Base-by-base conservation (phyloP, 2,113 vertebrate species). In the Beaufortia kweichowensis region DNA sequence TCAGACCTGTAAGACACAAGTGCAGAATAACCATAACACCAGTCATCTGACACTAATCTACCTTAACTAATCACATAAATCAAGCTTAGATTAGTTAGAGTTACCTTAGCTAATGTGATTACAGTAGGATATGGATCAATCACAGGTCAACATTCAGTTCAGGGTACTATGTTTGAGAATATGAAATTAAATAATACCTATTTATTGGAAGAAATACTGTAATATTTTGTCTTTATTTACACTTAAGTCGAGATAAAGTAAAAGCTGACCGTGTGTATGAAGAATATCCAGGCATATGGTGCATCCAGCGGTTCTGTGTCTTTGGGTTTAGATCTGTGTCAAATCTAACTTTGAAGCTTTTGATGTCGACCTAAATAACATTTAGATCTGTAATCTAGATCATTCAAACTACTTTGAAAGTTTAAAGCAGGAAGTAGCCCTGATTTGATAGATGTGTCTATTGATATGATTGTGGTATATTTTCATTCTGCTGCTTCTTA, bases 311-410 rank as follows among this genome's bases (percentile, higher is more conserved):
- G 57, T 67, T 78, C 62, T 39, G 50, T n/a, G 76, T 41, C 60
- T 76, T 76, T 59, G 66, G n/a, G 76, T 60, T 75, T 53, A 46
- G 61, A 76, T 79, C 77, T 76, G 81, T 79, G 81, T 79, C 77
- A 66, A 57, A 66, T 26, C 55, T 61, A 19, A 63, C 53, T 50
- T 70, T 35, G 50, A 60, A 65, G 77, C 80, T 76, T 82, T 76
- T 82, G 72, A 82, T 82, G 81, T 79, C 79, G 77, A 66, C 81
- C 81, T 73, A 73, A 79, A 82, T 76, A 66, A 79, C 26, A 72
- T 59, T 29, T 50, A 72, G 73, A 82, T 26, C 43, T 67, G 48
- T 29, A 72, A 79, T 55, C 62, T 66, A 31, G 50, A 67, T 73
- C 21, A 78, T 72, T 53, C 73, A 73, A 79, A 55, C 77, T 82